Evolutionary conservation across 92 coral and sea anemone genomes (phyloP).

Genomic region (Porites evermanni): DNA sequence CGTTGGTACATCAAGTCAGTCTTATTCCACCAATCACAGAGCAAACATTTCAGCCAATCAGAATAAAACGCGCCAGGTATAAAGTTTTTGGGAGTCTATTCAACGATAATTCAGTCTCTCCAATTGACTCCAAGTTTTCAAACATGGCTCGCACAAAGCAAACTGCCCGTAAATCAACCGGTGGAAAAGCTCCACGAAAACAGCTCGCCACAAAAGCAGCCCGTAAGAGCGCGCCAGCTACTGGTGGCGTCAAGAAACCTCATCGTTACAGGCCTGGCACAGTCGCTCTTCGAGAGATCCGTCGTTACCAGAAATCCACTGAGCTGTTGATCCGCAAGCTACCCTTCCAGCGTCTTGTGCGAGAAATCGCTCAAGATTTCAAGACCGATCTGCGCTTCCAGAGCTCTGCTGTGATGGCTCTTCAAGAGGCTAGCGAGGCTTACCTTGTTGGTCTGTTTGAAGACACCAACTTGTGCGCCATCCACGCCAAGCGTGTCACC

Average conservation of each 20-base stretch:
- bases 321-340: constrained; percentile 93
- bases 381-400: constrained; percentile 91
- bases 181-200: constrained; percentile 95
- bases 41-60: neutral
- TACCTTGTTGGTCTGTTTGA: constrained; percentile 95
- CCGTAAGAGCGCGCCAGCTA: constrained; percentile 87
- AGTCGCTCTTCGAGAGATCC: constrained; percentile 92
- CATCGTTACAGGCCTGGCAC: constrained; percentile 97
- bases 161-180: constrained; percentile 88
- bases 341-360: constrained; percentile 89
- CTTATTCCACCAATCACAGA: neutral
- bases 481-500: constrained; percentile 98
- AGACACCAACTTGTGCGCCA: constrained; percentile 98
- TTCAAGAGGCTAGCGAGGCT: constrained; percentile 94
- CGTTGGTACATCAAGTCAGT: neutral
- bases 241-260: constrained; percentile 92
- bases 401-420: constrained; percentile 92
- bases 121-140: neutral
- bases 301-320: constrained; percentile 89
- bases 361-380: constrained; percentile 90
- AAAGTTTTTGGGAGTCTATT: neutral
- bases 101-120: neutral
- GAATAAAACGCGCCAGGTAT: neutral
- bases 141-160: constrained; percentile 86
- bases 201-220: constrained; percentile 93